Conservation (phyloP, 1,140 invertebrate species). For the Neodiprion lecontei region DNA sequence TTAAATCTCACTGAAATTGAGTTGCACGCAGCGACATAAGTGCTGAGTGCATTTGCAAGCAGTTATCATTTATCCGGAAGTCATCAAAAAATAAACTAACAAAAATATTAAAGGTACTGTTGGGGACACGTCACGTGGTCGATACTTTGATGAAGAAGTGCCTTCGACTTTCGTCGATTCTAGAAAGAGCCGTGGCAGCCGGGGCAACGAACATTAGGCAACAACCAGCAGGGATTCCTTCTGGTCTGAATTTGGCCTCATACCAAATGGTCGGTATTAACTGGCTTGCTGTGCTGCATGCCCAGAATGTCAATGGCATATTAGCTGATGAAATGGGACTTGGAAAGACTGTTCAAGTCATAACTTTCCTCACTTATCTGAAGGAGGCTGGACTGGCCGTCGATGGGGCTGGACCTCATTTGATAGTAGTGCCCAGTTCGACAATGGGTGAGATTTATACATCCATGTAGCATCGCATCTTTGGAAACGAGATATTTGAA, state of each 20-base stretch:
- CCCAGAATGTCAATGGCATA: constrained; percentile 92
- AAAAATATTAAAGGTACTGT: constrained; percentile 55
- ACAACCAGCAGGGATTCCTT: constrained; percentile 65
- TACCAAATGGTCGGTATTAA: constrained; percentile 96
- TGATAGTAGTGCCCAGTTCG: constrained; percentile 91
- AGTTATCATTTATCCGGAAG: no score
- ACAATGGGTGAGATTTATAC: constrained; percentile 73
- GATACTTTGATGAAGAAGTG: constrained; percentile 79
- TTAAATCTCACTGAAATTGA: no score
- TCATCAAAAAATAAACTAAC: no score
- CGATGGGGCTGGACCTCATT: constrained; percentile 75
- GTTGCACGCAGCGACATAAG: no score
- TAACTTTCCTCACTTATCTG: constrained; percentile 88
- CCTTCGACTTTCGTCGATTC: constrained; percentile 70
- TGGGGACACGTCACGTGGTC: constrained; percentile 75
- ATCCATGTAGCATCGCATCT: background rate
- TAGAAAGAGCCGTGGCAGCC: constrained; percentile 76
- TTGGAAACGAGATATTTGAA: constrained; percentile 7
- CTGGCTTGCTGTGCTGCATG: constrained; percentile 90
- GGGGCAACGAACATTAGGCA: constrained; percentile 70
- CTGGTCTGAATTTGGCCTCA: constrained; percentile 75
- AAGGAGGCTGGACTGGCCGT: constrained; percentile 71
- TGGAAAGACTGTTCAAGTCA: constrained; percentile 92
- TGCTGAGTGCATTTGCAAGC: no score
- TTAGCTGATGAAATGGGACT: constrained; percentile 91